Base-by-base conservation (phyloP, 2,888 invertebrate genomes). In the Torymus aiolomorphi region DNA sequence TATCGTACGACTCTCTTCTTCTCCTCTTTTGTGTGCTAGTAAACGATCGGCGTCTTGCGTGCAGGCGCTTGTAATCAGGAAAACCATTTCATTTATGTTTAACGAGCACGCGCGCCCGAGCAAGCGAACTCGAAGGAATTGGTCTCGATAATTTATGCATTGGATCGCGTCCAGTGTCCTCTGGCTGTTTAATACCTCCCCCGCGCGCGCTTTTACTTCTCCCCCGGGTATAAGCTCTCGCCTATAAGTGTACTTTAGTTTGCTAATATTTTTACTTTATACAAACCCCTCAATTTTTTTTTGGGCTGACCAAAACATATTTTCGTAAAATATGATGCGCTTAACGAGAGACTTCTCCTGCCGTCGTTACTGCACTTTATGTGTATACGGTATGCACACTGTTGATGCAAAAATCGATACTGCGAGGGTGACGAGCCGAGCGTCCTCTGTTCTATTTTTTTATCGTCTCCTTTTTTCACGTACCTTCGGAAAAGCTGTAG, bases 21-120 rank as follows among this genome's bases (percentile, higher is more conserved):
- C 24, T 24, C 24, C 24, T 24, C 24, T 24, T 24, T 24, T 24
- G 24, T 24, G 24, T 24, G 24, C 24, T 24, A 24, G 24, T 24
- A 24, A 24, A 24, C 24, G 24, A 24, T 8, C 14, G 11, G 54
- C 12, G 20, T 52, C 54, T 54, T n/a, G 56, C 11, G 61, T n/a
- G 49, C 56, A 24, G 24, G 24, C 24, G 24, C 62, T 82, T 71
- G 83, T 84, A 86, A 87, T 87, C 85, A 84, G 84, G 85, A 84
- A 84, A 85, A 82, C 83, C 82, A 81, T 87, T 85, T 84, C 84
- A 83, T 85, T 86, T 84, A 83, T 84, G 84, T 85, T 59, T 54
- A n/a, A 54, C 54, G 54, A 24, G 24, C 12, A 61, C 11, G 61
- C 61, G 12, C 20, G 24, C 24, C 3, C 83, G 84, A 84, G 83